phyloP scores from a whole-genome alignment of 2,888 invertebrate species.

The Hemithea aestivaria region DNA sequence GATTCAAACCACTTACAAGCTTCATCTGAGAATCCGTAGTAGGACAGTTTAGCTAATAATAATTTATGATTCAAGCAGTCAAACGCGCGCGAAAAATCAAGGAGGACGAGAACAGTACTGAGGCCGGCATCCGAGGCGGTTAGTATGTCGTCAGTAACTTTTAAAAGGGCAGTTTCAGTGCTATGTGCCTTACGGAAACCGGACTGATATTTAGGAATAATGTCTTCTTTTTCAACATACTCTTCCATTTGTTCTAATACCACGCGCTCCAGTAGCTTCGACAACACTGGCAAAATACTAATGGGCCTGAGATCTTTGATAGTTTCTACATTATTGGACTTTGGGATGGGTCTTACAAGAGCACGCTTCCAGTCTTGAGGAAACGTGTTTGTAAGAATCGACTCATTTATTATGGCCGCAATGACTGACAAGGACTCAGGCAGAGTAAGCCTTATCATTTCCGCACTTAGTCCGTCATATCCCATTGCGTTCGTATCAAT shows the following conservation, averaged over 20 bases:
- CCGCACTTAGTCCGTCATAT: neutral
- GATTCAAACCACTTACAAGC: constrained; percentile 11
- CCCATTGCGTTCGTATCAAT: neutral
- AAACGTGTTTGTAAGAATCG: constrained; percentile 1
- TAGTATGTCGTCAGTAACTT: constrained; percentile 19
- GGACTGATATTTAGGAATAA: constrained; percentile 8
- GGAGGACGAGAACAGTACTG: constrained; percentile 12
- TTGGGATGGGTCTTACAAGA: constrained; percentile 1
- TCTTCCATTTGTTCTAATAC: constrained; percentile 2
- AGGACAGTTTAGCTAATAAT: constrained; percentile 11
- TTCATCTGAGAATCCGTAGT: constrained; percentile 6
- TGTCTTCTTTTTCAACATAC: constrained; percentile 2
- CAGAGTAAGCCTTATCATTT: constrained; percentile 2
- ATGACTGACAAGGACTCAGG: neutral
- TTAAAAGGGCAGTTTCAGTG: constrained; percentile 17
- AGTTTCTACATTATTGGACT: constrained; percentile 6
- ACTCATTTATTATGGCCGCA: neutral
- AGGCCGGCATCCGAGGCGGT: constrained; percentile 16
- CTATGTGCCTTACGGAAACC: constrained; percentile 11
- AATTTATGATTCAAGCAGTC: constrained; percentile 14
- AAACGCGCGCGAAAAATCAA: constrained; percentile 22
- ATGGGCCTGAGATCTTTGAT: constrained; percentile 23
- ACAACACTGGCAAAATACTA: constrained; percentile 19
- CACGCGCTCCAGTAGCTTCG: constrained; percentile 14
- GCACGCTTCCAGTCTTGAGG: constrained; percentile 4